These are phyloP conservation scores for Yponomeuta sedellus DNA, from an alignment of 2,888 invertebrate species.

Conservation along the genomic window DNA sequence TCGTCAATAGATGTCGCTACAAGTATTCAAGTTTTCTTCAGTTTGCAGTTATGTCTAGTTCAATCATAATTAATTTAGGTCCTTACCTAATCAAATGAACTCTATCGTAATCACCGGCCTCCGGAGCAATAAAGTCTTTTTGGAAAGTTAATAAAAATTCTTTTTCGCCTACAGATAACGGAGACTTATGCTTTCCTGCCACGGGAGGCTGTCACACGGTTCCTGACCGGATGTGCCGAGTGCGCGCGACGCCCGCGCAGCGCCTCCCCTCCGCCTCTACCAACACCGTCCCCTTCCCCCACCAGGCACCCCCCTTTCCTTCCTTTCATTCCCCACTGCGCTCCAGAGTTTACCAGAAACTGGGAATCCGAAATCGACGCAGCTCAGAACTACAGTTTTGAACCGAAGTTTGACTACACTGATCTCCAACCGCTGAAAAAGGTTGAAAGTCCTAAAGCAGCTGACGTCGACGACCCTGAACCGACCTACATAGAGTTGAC, in stretches of 20 bases:
- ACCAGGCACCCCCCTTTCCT: conserved; percentile 63
- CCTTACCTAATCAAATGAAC: too few relatives aligned
- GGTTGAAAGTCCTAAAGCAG: conserved; percentile 57
- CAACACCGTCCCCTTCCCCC: conserved; percentile 68
- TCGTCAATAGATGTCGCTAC: not conserved
- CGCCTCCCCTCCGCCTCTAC: conserved; percentile 75
- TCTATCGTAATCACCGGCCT: too few relatives aligned
- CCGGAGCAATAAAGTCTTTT: too few relatives aligned
- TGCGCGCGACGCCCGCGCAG: conserved; percentile 89
- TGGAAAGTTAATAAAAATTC: not conserved
- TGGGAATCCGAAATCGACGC: conserved; percentile 74
- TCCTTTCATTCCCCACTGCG: conserved; percentile 62
- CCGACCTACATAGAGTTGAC: conserved; percentile 69
- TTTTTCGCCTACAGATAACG: conserved; percentile 85
- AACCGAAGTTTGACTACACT: conserved; percentile 62
- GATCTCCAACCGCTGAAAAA: conserved; percentile 64
- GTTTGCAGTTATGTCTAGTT: too few relatives aligned
- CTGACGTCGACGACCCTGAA: conserved; percentile 50
- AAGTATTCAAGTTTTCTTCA: not conserved
- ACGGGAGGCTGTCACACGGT: conserved; percentile 96
- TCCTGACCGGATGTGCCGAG: conserved; percentile 95
- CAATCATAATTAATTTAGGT: too few relatives aligned
- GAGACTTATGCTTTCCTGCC: conserved; percentile 97
- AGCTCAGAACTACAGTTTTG: conserved; percentile 58
- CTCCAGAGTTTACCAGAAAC: conserved; percentile 66